These are phyloP conservation scores for Diplodus puntazzo DNA, from an alignment of 2,797 vertebrate species.

Conservation along the genomic window DNA sequence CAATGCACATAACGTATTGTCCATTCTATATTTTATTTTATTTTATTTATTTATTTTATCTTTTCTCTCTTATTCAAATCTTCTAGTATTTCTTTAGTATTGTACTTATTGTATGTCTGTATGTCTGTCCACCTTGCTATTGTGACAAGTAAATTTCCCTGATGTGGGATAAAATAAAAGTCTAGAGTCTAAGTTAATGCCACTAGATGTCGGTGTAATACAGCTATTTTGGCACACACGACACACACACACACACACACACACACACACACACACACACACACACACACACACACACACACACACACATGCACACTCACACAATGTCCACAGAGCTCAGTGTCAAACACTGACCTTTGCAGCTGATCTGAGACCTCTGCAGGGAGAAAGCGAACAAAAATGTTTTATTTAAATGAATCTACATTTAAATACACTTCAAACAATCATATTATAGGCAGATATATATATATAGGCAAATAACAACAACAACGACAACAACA, in stretches of 20 bases:
- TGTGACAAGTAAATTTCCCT: too few relatives aligned
- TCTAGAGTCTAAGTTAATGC: accelerated
- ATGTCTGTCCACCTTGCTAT: too few relatives aligned
- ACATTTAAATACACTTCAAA: background rate
- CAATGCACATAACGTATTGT: too few relatives aligned
- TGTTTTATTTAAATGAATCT: background rate
- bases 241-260: background rate
- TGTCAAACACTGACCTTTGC: slow-evolving; percentile 1
- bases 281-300: background rate
- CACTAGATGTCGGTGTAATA: slow-evolving; percentile 26
- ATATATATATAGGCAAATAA: too few relatives aligned
- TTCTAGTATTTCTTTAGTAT: too few relatives aligned
- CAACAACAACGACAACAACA: too few relatives aligned
- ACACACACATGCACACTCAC: background rate
- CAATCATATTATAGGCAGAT: too few relatives aligned
- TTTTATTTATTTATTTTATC: too few relatives aligned
- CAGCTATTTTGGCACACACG: background rate
- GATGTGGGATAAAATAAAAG: too few relatives aligned
- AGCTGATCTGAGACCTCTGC: background rate
- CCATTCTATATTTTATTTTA: too few relatives aligned
- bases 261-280: background rate
- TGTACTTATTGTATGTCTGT: too few relatives aligned
- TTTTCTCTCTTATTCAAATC: too few relatives aligned
- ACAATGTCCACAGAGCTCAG: background rate
- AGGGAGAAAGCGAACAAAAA: background rate